Percentiles rank a stretch among this genome's conserved stretches.
Evolutionary conservation across 2,113 vertebrate genomes (phyloP).

Genomic region (Eonycteris spelaea): DNA sequence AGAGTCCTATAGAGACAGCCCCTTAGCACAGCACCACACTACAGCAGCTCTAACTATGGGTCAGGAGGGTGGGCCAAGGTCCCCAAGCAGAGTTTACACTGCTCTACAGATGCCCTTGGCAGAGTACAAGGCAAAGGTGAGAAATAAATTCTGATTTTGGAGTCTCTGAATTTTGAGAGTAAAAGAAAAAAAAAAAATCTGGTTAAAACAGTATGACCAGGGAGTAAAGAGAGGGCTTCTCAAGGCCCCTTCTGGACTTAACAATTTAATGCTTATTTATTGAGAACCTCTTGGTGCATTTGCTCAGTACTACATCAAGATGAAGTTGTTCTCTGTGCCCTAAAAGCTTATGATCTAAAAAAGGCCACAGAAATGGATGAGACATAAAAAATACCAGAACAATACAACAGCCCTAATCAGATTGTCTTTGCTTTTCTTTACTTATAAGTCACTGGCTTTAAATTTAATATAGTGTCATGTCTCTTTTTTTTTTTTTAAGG

Average conservation of each 20-base stretch:
- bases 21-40: rapidly evolving
- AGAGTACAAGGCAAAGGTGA: not conserved
- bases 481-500: constrained; percentile 69
- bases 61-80: not conserved
- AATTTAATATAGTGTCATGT: constrained; percentile 74
- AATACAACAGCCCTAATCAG: constrained; percentile 61
- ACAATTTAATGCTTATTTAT: constrained; percentile 65
- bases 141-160: not conserved
- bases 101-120: not conserved
- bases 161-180: constrained; percentile 2
- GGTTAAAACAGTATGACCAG: not conserved
- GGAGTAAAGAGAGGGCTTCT: constrained; percentile 11
- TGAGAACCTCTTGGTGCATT: constrained; percentile 45
- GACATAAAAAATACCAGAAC: constrained; percentile 49
- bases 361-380: constrained; percentile 38
- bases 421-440: constrained; percentile 62
- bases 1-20: not conserved
- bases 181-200: not conserved
- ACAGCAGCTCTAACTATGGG: rapidly evolving
- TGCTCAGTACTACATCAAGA: constrained; percentile 53
- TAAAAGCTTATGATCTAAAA: constrained; percentile 64
- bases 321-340: not conserved
- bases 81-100: not conserved
- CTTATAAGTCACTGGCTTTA: constrained; percentile 72
- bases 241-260: constrained; percentile 42